Evolutionary conservation across 2,888 invertebrate species (phyloP).

Genomic region (Blastobasis adustella): DNA sequence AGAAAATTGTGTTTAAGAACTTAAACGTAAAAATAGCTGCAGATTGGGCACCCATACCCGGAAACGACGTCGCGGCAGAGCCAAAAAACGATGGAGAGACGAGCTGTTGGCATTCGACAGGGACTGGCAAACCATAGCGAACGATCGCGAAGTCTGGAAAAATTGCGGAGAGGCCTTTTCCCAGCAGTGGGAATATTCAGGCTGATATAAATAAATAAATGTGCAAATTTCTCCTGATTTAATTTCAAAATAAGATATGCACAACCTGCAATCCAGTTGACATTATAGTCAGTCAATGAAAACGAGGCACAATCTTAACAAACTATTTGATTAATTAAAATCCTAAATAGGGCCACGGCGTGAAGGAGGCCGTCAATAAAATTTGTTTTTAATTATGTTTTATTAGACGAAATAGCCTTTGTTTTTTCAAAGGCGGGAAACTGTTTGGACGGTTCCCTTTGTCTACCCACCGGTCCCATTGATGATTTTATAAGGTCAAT

Average conservation of each 20-base stretch:
- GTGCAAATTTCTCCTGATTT: too few relatives aligned
- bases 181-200: too few relatives aligned
- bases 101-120: too few relatives aligned
- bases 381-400: constrained; percentile 66
- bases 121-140: too few relatives aligned
- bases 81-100: too few relatives aligned
- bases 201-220: too few relatives aligned
- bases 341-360: constrained; percentile 41
- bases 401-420: constrained; percentile 66
- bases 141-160: too few relatives aligned
- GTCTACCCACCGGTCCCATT: constrained; percentile 56
- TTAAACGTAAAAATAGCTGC: too few relatives aligned
- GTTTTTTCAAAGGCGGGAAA: constrained; percentile 50
- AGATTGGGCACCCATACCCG: neutral
- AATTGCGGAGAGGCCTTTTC: too few relatives aligned
- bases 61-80: too few relatives aligned
- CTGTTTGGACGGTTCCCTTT: constrained; percentile 49
- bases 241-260: neutral
- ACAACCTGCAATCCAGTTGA: neutral
- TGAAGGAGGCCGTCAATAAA: constrained; percentile 61
- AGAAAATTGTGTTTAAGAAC: too few relatives aligned
- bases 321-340: constrained; percentile 64
- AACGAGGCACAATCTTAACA: constrained; percentile 22
- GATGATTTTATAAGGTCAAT: constrained; percentile 72
- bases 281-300: too few relatives aligned